Evolutionary conservation across 2,113 vertebrate species (phyloP).

Genomic region (cattle (Bos taurus)): ARS-UCD2.0 NC_037333.1:45539501-45540000

Average conservation of each 20-base stretch:
- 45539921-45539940: neutral
- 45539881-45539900: no score
- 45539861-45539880: neutral
- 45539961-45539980: neutral
- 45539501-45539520: neutral
- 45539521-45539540: neutral
- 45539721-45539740: no score
- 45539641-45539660: neutral
- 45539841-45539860: neutral
- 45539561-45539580: neutral
- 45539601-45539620: neutral
- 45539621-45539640: neutral
- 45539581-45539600: neutral
- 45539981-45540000: neutral
- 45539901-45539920: neutral
- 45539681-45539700: neutral
- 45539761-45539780: accelerated
- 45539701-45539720: neutral
- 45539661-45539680: neutral
- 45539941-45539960: neutral
- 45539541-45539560: neutral
- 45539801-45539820: neutral
- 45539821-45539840: neutral
- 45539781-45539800: neutral
- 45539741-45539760: neutral